Evolutionary conservation across 35 echinoderm and acorn worm species (phyloP).

Genomic region (Ophiothrix spiculata): DNA sequence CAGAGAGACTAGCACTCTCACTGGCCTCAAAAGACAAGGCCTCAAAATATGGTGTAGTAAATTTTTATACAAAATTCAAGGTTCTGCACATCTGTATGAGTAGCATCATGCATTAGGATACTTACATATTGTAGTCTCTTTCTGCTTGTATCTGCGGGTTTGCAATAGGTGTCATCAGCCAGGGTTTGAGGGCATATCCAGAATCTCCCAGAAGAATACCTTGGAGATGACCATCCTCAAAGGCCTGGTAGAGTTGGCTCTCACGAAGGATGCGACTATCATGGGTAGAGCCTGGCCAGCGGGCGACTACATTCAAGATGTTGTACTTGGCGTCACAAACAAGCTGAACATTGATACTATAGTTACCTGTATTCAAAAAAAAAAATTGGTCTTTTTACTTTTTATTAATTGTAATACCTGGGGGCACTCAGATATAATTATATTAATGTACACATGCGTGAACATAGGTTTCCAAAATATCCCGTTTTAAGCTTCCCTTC

Average conservation of each 20-base stretch:
- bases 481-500: too few relatives aligned
- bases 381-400: not conserved
- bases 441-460: too few relatives aligned
- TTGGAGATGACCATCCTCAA: constrained; percentile 1
- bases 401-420: too few relatives aligned
- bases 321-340: constrained; percentile 34
- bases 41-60: too few relatives aligned
- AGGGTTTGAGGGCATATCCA: constrained; percentile 18
- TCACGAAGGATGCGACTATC: constrained; percentile 38
- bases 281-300: constrained; percentile 31
- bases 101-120: too few relatives aligned
- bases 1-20: too few relatives aligned
- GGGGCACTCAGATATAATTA: too few relatives aligned
- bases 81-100: too few relatives aligned
- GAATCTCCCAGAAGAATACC: constrained; percentile 51
- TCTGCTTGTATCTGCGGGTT: constrained; percentile 24
- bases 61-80: too few relatives aligned
- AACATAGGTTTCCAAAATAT: too few relatives aligned
- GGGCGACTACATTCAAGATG: constrained; percentile 34
- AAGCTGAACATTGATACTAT: constrained; percentile 45
- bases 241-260: constrained; percentile 11
- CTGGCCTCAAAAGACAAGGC: too few relatives aligned
- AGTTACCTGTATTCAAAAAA: not conserved
- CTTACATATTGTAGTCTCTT: constrained; percentile 28
- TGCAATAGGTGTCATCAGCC: constrained; percentile 13